Evolutionary conservation across 2,797 vertebrate genomes (phyloP).

Genomic region (Liparis tanakae): DNA sequence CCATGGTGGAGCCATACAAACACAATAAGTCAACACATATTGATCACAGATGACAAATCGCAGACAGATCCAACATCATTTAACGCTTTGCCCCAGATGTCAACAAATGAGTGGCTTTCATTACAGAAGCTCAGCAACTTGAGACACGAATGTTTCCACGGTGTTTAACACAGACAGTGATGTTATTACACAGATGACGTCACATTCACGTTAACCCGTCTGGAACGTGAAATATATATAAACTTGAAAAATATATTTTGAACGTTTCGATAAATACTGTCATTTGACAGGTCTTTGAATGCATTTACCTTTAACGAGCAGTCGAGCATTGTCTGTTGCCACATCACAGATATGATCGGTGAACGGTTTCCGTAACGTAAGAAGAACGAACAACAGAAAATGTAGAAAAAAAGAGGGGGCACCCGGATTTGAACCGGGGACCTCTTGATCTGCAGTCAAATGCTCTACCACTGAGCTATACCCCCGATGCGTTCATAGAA

Average conservation of each 20-base stretch:
- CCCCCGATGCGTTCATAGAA: slow-evolving; percentile 60
- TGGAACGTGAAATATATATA: too few species aligned
- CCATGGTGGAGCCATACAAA: slow-evolving; percentile 7
- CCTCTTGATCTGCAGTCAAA: slow-evolving; percentile 85
- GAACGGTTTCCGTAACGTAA: neutral
- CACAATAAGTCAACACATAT: neutral
- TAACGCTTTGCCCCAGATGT: too few species aligned
- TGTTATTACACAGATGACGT: neutral
- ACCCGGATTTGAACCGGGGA: slow-evolving; percentile 81
- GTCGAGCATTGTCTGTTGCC: too few species aligned
- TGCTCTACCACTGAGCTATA: slow-evolving; percentile 85
- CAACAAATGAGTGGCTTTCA: neutral
- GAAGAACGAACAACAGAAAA: neutral
- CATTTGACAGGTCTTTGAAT: neutral
- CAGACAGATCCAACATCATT: neutral
- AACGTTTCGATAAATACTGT: neutral
- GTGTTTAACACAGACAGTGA: neutral
- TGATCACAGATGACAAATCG: neutral
- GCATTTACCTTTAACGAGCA: neutral
- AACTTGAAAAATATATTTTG: too few species aligned
- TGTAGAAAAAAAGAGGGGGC: slow-evolving; percentile 37
- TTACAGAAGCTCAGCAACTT: too few species aligned
- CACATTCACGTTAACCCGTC: too few species aligned
- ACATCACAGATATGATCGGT: neutral
- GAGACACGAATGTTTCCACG: too few species aligned